Percentiles rank a stretch among this genome's conserved stretches.
Conservation (phyloP, 1,140 invertebrate species). For the Hormaphis cornu region DNA sequence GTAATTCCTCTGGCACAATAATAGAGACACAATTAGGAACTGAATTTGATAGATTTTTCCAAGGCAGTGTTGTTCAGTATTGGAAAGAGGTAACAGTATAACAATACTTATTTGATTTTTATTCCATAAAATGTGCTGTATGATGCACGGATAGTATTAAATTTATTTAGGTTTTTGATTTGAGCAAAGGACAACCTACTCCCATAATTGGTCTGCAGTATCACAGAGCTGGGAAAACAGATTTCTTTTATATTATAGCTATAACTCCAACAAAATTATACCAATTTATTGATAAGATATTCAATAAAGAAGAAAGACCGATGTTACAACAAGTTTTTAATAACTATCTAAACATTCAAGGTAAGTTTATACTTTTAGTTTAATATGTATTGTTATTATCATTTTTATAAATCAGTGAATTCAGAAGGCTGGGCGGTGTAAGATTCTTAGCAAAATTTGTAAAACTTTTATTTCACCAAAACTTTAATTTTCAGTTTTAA, state of each 20-base stretch:
- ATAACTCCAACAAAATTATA: conserved; percentile 75
- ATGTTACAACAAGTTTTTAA: conserved; percentile 72
- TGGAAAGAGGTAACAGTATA: conserved; percentile 71
- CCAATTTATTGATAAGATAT: conserved; percentile 69
- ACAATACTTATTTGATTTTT: background rate
- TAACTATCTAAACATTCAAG: conserved; percentile 63
- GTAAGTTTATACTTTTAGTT: conserved; percentile 43
- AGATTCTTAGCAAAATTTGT: background rate
- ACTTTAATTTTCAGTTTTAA: too few relatives aligned
- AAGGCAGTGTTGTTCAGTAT: conserved; percentile 67
- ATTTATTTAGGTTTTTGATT: conserved; percentile 65
- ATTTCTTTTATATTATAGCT: conserved; percentile 69
- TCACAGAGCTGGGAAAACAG: conserved; percentile 57
- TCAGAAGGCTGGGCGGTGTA: background rate
- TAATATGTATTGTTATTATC: background rate
- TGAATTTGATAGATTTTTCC: conserved; percentile 71
- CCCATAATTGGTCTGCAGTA: conserved; percentile 81
- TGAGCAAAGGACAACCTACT: conserved; percentile 62
- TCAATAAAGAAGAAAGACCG: conserved; percentile 63
- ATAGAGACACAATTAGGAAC: conserved; percentile 78
- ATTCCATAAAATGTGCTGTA: background rate
- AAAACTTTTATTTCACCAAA: background rate
- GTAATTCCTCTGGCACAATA: conserved; percentile 82
- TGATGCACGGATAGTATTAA: background rate
- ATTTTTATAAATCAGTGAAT: background rate